These are phyloP conservation scores for Chaetodon auriga DNA, from an alignment of 2,113 vertebrate species.

Conservation along the genomic window DNA sequence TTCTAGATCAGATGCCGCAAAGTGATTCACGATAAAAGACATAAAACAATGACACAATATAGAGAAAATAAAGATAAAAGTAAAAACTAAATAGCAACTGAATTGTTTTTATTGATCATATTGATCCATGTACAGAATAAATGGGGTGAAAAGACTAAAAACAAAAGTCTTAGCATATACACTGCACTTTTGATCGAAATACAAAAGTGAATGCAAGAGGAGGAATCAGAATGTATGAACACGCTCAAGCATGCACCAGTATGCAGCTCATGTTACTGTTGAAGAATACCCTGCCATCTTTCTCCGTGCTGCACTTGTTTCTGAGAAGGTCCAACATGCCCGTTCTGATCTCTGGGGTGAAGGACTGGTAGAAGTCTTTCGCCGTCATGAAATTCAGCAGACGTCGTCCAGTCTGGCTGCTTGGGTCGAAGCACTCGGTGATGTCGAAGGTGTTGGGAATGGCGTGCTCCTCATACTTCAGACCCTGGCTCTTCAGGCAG, in stretches of 20 bases:
- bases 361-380: conserved; percentile 75
- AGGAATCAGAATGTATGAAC: background rate
- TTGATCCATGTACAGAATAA: background rate
- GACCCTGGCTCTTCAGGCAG: conserved; percentile 62
- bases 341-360: conserved; percentile 82
- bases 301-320: conserved; percentile 85
- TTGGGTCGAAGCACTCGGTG: conserved; percentile 70
- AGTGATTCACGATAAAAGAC: no score
- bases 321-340: conserved; percentile 86
- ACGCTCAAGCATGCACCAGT: conserved; percentile 53
- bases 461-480: conserved; percentile 72
- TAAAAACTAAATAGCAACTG: no score
- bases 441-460: conserved; percentile 69
- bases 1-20: background rate
- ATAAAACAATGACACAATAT: no score
- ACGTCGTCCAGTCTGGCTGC: conserved; percentile 47
- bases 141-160: background rate
- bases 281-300: conserved; percentile 84
- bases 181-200: background rate
- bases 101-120: background rate
- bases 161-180: background rate
- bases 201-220: background rate
- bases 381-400: conserved; percentile 77
- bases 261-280: conserved; percentile 59
- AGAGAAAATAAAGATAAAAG: no score